Evolutionary conservation across 1,140 invertebrate species (phyloP), one percentile per base, ranked within the genome.

Genomic region (Dendrolimus punctatus): DNA sequence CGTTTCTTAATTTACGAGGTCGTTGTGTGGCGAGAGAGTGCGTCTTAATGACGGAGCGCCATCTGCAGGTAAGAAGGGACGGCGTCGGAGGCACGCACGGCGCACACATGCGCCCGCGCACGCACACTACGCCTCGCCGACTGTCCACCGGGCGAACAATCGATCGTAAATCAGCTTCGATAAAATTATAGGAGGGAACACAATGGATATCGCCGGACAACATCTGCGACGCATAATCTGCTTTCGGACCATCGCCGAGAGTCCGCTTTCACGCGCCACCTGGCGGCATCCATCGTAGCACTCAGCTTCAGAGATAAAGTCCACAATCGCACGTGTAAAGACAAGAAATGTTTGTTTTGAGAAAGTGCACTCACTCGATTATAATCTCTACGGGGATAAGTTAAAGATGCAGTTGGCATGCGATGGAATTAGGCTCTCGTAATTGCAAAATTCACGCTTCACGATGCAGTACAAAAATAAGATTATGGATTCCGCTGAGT

Each of bases 401-500:
- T 55, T 73, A 73, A 56, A 72, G 73, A 59, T 68, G 65, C 62
- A 62, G 75, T 68, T 85, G 61, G 71, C 60, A 37, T 77, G 68
- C 40, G 46, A 38, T 46, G 38, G 50, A 52, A 45, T 39, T 9
- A 51, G 43, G 57, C 55, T 70, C 68, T 70, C 73, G 73, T 86
- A 86, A 86, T 86, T 86, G 83, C 80, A 74, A 86, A 86, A 84
- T 84, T 84, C 80, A 86, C 83, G 83, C 83, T 86, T 76, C 78
- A 74, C 62, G 72, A 80, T 80, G 83, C 80, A 80, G 80, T 86
- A 84, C 83, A 86, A 86, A 86, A 86, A 86, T 86, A 86, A 86
- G 83, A 83, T 86, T 86, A 84, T 86, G 83, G 80, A 86, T 86
- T 86, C 83, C 65, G 77, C 73, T 83, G 80, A 86, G 83, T 72